Percentiles rank a stretch among this genome's conserved stretches.
Conservation (phyloP, 2,888 invertebrate genomes). For the Orchestes rusci region DNA sequence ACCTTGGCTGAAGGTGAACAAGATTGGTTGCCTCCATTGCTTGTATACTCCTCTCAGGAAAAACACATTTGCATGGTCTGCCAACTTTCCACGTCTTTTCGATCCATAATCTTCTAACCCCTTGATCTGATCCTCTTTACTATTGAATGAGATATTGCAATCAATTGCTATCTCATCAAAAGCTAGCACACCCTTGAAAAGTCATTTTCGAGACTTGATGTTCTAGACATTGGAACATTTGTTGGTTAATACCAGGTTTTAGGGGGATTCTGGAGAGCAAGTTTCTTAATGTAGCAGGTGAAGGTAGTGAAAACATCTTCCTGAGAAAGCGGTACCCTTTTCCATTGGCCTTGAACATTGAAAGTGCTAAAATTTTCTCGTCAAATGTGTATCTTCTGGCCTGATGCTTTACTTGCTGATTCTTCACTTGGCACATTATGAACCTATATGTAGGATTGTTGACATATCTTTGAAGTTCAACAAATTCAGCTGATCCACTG, state of each 20-base stretch:
- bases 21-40: constrained; percentile 30
- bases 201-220: constrained; percentile 16
- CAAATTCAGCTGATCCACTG: constrained; percentile 1
- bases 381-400: constrained; percentile 24
- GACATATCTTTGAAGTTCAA: constrained; percentile 2
- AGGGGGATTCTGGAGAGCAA: constrained; percentile 21
- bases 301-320: constrained; percentile 26
- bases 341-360: constrained; percentile 24
- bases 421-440: constrained; percentile 15
- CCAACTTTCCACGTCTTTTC: constrained; percentile 7
- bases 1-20: constrained; percentile 24
- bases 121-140: constrained; percentile 8
- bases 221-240: constrained; percentile 21
- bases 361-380: constrained; percentile 27
- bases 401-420: constrained; percentile 16
- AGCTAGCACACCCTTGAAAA: constrained; percentile 15
- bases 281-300: constrained; percentile 17
- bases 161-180: constrained; percentile 23
- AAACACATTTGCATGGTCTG: constrained; percentile 19
- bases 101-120: constrained; percentile 17
- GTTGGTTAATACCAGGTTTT: constrained; percentile 22
- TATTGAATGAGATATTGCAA: background rate
- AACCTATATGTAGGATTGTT: constrained; percentile 16
- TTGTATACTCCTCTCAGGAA: constrained; percentile 24
- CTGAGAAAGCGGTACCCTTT: constrained; percentile 22